Base-by-base conservation (phyloP, 2,888 invertebrate genomes). In the Acleris literana region DNA sequence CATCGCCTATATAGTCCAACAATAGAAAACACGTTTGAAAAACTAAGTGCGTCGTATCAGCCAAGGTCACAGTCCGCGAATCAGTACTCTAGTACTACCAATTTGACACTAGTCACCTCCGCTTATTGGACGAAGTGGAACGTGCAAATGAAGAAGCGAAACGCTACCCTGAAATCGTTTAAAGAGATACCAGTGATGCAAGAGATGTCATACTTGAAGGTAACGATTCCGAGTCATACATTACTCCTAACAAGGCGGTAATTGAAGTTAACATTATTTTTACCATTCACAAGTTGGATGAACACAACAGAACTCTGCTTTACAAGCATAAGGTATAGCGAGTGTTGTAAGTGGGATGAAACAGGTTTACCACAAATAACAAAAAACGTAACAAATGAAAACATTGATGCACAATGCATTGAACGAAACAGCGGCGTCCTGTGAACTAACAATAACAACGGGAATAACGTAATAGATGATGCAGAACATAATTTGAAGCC, bases 111-210 rank as follows among this genome's bases (percentile, higher is more conserved):
- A 73, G 80, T 89, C 88, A 90, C 87, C 88, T 89, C 86, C 77
- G 74, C 80, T 88, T 81, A 90, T 90, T 90, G 88, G 77, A 82
- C 86, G 83, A 90, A 89, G 82, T 90, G 88, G 90, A 85, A 88
- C 90, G 90, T 88, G 89, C 82, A 86, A 88, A 89, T 88, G 87
- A 85, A 90, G 86, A 86, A 86, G 82, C 83, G 81, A 86, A 86
- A 84, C 82, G 80, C 80, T 81, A 82, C 85, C 85, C 88, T 84
- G 79, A 79, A 82, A 82, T 81, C 79, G 81, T 85, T 88, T 87
- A 85, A 87, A 85, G 81, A 80, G 76, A 80, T 78, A 77, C 72
- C 76, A 79, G 78, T 87, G 80, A 85, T 79, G 83, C 84, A 87
- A 87, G 79, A 80, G 75, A 83, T 84, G 83, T 77, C 81, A 84